phyloP scores from a whole-genome alignment of 1,140 invertebrate species.

The Popillia japonica region DNA sequence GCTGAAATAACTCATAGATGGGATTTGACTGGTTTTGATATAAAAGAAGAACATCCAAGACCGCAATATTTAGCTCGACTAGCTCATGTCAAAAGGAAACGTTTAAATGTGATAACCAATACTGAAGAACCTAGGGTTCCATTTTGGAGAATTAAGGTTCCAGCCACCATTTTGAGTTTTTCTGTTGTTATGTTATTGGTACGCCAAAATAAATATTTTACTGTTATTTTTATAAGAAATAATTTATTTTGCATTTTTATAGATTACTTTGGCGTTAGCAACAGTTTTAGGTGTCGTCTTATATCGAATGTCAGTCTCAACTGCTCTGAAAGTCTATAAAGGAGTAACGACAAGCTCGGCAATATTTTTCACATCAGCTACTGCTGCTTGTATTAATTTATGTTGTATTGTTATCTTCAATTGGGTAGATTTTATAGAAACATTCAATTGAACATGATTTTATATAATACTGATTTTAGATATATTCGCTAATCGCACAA shows the following conservation, averaged over 20 bases:
- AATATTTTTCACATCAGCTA: slow-evolving; percentile 82
- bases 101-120: slow-evolving; percentile 79
- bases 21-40: slow-evolving; percentile 88
- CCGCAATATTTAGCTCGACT: slow-evolving; percentile 80
- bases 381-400: slow-evolving; percentile 87
- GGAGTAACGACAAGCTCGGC: slow-evolving; percentile 76
- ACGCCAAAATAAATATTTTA: slow-evolving; percentile 45
- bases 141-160: slow-evolving; percentile 87
- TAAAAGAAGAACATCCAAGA: slow-evolving; percentile 86
- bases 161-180: slow-evolving; percentile 83
- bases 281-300: slow-evolving; percentile 90
- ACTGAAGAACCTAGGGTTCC: slow-evolving; percentile 83
- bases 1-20: slow-evolving; percentile 90
- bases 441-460: neutral
- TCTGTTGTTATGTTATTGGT: slow-evolving; percentile 84
- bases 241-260: slow-evolving; percentile 46
- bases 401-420: slow-evolving; percentile 88
- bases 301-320: slow-evolving; percentile 89
- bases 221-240: neutral
- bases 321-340: slow-evolving; percentile 70
- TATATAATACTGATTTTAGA: slow-evolving; percentile 61
- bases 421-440: slow-evolving; percentile 67
- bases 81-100: slow-evolving; percentile 74
- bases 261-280: slow-evolving; percentile 81
- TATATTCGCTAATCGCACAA: slow-evolving; percentile 89